phyloP scores from a whole-genome alignment of 2,113 vertebrate genomes.

The Coptodon rendalli region DNA sequence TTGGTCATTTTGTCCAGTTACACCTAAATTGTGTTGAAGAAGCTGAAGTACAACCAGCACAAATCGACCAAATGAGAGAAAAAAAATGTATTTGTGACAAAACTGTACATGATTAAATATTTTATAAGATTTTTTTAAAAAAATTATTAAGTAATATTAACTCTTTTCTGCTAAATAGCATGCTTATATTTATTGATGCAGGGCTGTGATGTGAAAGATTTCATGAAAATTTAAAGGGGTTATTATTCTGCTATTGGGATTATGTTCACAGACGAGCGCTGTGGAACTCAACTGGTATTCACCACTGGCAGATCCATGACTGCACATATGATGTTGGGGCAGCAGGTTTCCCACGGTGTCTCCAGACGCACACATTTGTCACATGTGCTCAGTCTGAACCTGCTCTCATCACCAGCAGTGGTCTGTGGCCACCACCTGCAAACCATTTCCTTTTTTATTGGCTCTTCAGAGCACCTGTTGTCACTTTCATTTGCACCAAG shows the following conservation, averaged over 20 bases:
- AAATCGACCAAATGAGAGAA: neutral
- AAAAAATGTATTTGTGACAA: neutral
- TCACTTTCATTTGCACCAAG: neutral
- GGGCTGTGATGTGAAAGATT: neutral
- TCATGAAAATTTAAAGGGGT: neutral
- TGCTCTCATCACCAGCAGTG: neutral
- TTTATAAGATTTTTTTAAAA: neutral
- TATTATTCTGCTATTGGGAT: neutral
- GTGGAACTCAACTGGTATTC: neutral
- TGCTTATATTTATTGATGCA: neutral
- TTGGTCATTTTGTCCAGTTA: neutral
- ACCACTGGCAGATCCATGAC: neutral
- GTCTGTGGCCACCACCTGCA: neutral
- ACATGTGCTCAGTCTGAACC: neutral
- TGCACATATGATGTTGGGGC: neutral
- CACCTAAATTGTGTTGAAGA: neutral
- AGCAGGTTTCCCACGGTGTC: neutral
- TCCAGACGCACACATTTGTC: neutral
- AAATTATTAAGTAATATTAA: neutral
- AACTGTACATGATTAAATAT: neutral
- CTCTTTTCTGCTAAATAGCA: neutral
- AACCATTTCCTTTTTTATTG: neutral
- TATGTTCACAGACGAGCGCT: neutral
- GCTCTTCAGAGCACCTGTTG: neutral
- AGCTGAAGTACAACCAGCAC: neutral